Evolutionary conservation across 1,140 invertebrate genomes (phyloP).

Genomic region (Microplitis demolitor): DNA sequence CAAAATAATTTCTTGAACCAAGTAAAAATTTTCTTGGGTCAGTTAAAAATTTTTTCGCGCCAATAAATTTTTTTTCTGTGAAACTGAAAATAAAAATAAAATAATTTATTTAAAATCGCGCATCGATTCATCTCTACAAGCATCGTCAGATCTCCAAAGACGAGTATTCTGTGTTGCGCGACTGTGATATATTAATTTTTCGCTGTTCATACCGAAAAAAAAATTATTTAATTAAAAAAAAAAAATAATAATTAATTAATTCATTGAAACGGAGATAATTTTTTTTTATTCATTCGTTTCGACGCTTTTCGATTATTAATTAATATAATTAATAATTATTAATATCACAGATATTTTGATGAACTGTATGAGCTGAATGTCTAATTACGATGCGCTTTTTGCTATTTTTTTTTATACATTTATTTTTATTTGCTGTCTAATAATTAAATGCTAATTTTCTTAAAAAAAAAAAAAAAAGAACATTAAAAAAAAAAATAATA

Average conservation of each 20-base stretch:
- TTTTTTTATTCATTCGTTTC: no score
- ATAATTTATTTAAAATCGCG: background rate
- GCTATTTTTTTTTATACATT: background rate
- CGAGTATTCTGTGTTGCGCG: slow-evolving; percentile 4
- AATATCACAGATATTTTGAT: no score
- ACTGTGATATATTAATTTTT: slow-evolving; percentile 13
- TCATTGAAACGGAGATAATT: no score
- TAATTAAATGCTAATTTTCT: no score
- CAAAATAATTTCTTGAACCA: no score
- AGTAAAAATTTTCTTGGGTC: no score
- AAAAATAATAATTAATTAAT: background rate
- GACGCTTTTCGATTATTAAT: no score
- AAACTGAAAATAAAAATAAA: background rate
- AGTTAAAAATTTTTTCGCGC: no score
- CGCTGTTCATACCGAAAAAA: background rate
- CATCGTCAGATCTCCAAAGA: background rate
- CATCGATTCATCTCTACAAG: slow-evolving; percentile 9
- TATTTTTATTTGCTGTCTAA: no score
- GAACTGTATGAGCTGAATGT: no score
- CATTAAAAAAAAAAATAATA: background rate
- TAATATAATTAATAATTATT: no score
- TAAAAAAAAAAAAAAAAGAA: background rate
- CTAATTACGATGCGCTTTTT: background rate
- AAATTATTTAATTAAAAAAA: background rate
- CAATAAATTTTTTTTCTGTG: background rate